phyloP scores from a whole-genome alignment of 1,140 invertebrate genomes.

The Cotesia vestalis region DNA sequence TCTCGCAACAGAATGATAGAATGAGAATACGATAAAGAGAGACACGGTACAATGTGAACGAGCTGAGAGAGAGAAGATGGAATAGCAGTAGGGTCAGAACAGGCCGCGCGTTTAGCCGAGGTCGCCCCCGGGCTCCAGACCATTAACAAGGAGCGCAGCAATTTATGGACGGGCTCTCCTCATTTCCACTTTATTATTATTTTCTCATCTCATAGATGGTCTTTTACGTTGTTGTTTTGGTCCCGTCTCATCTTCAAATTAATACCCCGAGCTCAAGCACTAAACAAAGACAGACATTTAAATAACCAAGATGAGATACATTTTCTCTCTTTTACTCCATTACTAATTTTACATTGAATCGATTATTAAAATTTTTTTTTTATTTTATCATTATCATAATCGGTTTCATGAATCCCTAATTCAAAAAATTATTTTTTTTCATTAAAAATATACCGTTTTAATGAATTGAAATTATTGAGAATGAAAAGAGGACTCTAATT shows the following conservation, averaged over 20 bases:
- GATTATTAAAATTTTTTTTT: background rate
- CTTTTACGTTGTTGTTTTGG: slow-evolving; percentile 27
- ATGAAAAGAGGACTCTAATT: too few relatives aligned
- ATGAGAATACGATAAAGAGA: slow-evolving; percentile 36
- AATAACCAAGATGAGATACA: slow-evolving; percentile 4
- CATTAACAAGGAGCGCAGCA: slow-evolving; percentile 67
- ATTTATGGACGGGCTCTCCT: slow-evolving; percentile 65
- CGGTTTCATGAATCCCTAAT: too few relatives aligned
- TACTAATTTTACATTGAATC: background rate
- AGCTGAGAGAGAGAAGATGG: slow-evolving; percentile 34
- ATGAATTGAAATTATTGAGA: too few relatives aligned
- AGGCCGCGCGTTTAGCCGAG: slow-evolving; percentile 60
- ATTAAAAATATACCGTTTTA: too few relatives aligned
- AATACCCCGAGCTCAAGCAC: slow-evolving; percentile 19
- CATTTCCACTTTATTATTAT: slow-evolving; percentile 68
- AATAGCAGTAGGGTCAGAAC: slow-evolving; percentile 58
- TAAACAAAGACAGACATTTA: slow-evolving; percentile 16
- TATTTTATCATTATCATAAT: too few relatives aligned
- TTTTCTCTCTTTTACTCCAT: background rate
- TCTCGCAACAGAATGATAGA: slow-evolving; percentile 34
- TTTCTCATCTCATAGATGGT: slow-evolving; percentile 65
- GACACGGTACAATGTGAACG: slow-evolving; percentile 12
- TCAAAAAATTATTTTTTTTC: background rate
- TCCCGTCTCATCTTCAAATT: slow-evolving; percentile 32
- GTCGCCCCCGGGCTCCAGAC: slow-evolving; percentile 62